Evolutionary conservation across 2,888 invertebrate genomes (phyloP), one percentile per base, ranked within the genome.

Genomic region (Sesamia inferens): DNA sequence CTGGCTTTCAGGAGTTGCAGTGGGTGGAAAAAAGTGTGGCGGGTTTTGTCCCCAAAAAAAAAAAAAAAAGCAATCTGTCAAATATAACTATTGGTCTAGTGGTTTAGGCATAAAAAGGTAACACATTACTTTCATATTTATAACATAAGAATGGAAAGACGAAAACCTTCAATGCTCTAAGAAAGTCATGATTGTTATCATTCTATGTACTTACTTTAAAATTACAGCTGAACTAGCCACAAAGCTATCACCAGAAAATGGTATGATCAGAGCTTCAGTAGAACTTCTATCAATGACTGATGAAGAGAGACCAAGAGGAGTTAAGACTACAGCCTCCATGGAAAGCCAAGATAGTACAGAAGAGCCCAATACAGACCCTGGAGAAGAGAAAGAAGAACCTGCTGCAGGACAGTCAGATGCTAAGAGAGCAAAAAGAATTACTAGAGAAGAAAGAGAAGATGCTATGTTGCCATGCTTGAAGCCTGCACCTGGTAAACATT

Each of bases 401-500:
- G 92, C 90, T 89, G 92, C 90, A 85, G 96, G 90, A 76, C 96
- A 90, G 89, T 94, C 95, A 8, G 92, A 92, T 85, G 90, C 94
- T 74, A 96, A 96, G 78, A 92, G 90, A 78, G 90, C 90, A 3
- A 96, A 93, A 73, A 92, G 96, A 79, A 87, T 96, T 39, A 97
- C 97, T 14, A 89, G 91, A 24, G 97, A 97, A 85, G 97, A 97
- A 79, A 96, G 95, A 81, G 98, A 98, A 89, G 97, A 98, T 88
- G 96, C 97, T 59, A 96, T 98, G 88, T 94, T 99, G 69, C 99
- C 99, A 1, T 94, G 98, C 87, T 97, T 99, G 89, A 97, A 98
- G 90, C 97, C 98, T 13, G 97, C 97, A 42, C 97, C 98, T 83
- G 96, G 96, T 96, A 79, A 22, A 58, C 31, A 31, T 31, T 58